Evolutionary conservation across 2,113 vertebrate species (phyloP), one percentile per base, ranked within the genome.

Genomic region (Microcebus griseorufus): DNA sequence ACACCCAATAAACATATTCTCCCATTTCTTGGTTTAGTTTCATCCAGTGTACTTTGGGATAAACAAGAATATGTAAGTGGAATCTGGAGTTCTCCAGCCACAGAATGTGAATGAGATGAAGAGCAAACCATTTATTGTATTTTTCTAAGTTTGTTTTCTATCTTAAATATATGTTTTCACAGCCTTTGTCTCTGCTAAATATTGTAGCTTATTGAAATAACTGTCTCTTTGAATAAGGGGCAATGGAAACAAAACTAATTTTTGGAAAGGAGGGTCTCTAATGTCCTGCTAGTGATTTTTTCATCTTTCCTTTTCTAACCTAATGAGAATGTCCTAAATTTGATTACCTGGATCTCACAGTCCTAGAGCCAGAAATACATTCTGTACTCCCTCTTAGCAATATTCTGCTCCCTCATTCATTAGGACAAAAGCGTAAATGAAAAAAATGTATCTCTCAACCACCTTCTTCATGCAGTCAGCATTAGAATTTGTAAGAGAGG

Each of bases 81-180:
- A 39, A 48, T 75, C 81, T 84, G n/a, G 55, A 55, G 14, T 80
- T 95, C 51, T 93, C n/a, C 37, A 81, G 86, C 55, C 92, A 90
- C 37, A 93, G 45, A 79, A 86, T 86, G 58, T 79, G 85, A 98
- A 75, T 79, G 69, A 96, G 70, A 94, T 91, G 20, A 86, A 96
- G 14, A 93, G 25, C 70, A 92, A 96, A 97, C 69, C n/a, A 75
- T 90, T 87, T 85, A 79, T 90, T 76, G n/a, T 34, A 62, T 73
- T 87, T 94, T 95, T 69, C 20, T 87, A 83, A 79, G 42, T 85
- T 75, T 95, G 8, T 91, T 96, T 96, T 86, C 94, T 90, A 20
- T 92, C 88, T 91, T 83, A 93, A 84, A 73, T 94, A 95, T 29
- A 58, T 83, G 53, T 88, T 94, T 94, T 94, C 78, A 87, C 17